Percentiles rank a stretch among this genome's conserved stretches.
Conservation (phyloP, 2,113 vertebrate genomes). For the Apaloderma vittatum region DNA sequence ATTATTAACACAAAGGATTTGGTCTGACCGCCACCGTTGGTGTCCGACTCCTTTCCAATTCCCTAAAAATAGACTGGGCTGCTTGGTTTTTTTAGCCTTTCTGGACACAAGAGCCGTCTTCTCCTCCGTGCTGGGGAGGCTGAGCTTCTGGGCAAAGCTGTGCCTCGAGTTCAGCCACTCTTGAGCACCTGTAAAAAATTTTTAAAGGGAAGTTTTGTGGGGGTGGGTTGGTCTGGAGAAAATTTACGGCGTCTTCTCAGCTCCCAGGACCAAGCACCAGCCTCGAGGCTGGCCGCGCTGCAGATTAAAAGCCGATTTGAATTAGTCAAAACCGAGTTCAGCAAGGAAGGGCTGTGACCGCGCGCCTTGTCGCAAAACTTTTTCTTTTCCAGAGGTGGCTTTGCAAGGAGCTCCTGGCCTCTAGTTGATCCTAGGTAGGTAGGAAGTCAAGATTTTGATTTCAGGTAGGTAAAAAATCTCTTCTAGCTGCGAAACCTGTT, state of each 20-base stretch:
- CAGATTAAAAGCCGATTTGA: neutral
- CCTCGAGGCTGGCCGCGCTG: neutral
- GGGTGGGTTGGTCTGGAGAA: too few relatives aligned
- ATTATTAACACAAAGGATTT: slow-evolving; percentile 6
- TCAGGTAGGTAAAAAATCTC: neutral
- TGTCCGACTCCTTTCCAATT: neutral
- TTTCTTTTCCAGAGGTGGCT: neutral
- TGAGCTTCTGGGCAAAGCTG: neutral
- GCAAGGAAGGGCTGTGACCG: neutral
- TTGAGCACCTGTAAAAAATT: too few relatives aligned
- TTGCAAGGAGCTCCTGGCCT: too few relatives aligned
- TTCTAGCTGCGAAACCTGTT: neutral
- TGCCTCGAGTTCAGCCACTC: too few relatives aligned
- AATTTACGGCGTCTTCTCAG: neutral
- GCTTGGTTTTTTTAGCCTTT: neutral
- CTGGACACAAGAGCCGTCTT: neutral
- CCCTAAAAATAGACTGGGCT: neutral
- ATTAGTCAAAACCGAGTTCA: neutral
- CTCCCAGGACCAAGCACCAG: neutral
- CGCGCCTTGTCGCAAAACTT: neutral
- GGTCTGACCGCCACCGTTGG: neutral
- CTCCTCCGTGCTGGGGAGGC: neutral
- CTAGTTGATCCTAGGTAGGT: neutral
- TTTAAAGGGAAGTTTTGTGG: too few relatives aligned
- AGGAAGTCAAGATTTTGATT: neutral